Percentiles rank a stretch among this genome's conserved stretches.
Evolutionary conservation across 2,113 vertebrate species (phyloP).

Genomic region (Semnornis frantzii): DNA sequence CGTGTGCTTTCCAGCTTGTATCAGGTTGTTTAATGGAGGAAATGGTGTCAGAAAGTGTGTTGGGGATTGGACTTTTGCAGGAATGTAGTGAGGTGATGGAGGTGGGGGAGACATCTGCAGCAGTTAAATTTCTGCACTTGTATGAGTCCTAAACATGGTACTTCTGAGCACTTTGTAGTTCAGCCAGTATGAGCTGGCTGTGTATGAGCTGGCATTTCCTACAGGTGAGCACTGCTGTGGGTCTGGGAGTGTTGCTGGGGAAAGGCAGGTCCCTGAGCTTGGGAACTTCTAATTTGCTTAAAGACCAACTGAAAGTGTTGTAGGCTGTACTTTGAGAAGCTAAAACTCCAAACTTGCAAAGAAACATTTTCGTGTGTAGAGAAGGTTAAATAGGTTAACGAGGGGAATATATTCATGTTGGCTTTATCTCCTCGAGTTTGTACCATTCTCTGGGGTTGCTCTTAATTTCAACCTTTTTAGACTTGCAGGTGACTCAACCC

Average conservation of each 20-base stretch:
- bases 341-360: not conserved
- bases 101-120: not conserved
- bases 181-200: not conserved
- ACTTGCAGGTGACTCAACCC: not conserved
- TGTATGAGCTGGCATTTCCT: not conserved
- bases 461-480: not conserved
- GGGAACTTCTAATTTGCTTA: not conserved
- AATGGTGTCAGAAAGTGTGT: not conserved
- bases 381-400: not conserved
- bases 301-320: not conserved
- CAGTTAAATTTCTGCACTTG: not conserved
- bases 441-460: not conserved
- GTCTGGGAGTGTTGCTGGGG: not conserved
- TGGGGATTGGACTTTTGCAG: not conserved
- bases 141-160: fast-evolving
- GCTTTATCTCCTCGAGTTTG: not conserved
- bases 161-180: not conserved
- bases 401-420: not conserved
- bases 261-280: not conserved
- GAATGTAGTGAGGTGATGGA: not conserved
- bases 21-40: not conserved
- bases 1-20: not conserved
- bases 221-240: not conserved
- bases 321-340: not conserved
- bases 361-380: not conserved